Evolutionary conservation across 1,140 invertebrate genomes (phyloP), one percentile per base, ranked within the genome.

Genomic region (Pemphigus obesinymphae): DNA sequence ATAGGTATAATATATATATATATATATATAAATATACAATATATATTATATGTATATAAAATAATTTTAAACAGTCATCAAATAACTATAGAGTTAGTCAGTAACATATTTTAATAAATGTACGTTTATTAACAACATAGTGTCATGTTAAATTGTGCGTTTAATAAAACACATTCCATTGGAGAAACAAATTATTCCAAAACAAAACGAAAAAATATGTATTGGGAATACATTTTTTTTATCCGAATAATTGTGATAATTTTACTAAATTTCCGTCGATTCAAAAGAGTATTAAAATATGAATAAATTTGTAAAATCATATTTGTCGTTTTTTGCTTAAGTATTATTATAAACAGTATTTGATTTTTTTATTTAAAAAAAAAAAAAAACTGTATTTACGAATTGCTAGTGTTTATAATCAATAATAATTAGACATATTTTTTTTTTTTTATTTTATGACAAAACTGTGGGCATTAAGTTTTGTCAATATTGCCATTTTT

Each of bases 171-270:
- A 72, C 68, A 31, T 72, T 72, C 68, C 68, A 48, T 45, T 45
- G 26, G 17, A 72, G 2, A 29, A 43, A 72, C 7, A 10, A 48
- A 48, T 31, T 43, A 72, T 72, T 72, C 68, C 68, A 29, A 72
- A 68, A 40, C 5, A 31, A 72, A 72, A 70, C 20, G 15, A 23
- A 43, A 29, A 45, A 17, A 17, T 26, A 45, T 72, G 17, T 72
- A 8, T 72, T 45, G 15, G n/a, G 13, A 26, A 7, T 72, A 29
- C 29, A 48, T 23, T 48, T 40, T 68, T 63, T 48, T 48, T 72
- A 48, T 48, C 43, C 23, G 40, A 13, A 29, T 48, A 5, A 72
- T 72, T 72, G 68, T 72, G 68, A 72, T 72, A 72, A 70, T 70
- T 43, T 70, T 40, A 72, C 48, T 72, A 23, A 26, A 48, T 48